Percentiles rank a stretch among this genome's conserved stretches.
Conservation (phyloP, 2,888 invertebrate species). For the Lottia scabra region DNA sequence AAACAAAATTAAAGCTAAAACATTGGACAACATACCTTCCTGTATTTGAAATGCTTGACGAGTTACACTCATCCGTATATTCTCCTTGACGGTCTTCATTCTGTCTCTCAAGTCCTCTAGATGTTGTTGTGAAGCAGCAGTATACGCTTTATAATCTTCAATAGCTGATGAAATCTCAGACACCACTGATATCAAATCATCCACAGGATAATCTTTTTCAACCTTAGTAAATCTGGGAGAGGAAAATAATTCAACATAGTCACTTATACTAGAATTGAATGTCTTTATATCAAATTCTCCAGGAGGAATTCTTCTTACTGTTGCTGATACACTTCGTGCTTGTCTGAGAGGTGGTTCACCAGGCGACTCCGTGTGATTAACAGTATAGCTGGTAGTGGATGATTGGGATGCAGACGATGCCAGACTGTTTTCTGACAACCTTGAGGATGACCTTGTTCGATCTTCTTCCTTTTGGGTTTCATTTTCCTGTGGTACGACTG, state of each 20-base stretch:
- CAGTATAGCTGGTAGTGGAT: no score
- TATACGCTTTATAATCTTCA: conserved; percentile 52
- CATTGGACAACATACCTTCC: conserved; percentile 41
- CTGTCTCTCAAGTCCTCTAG: conserved; percentile 42
- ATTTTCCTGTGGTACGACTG: no score
- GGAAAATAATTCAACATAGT: conserved; percentile 18
- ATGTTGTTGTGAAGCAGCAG: conserved; percentile 43
- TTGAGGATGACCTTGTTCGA: no score
- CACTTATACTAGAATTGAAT: conserved; percentile 18
- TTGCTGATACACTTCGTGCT: neutral
- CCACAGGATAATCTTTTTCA: conserved; percentile 49
- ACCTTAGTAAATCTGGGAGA: conserved; percentile 42
- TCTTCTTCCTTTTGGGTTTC: no score
- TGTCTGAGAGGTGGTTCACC: neutral
- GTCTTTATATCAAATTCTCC: neutral
- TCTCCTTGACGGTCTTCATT: conserved; percentile 50
- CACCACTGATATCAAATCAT: conserved; percentile 46
- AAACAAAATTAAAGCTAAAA: no score
- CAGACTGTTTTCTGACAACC: no score
- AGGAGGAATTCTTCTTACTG: neutral
- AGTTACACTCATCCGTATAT: conserved; percentile 48
- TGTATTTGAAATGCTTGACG: conserved; percentile 43
- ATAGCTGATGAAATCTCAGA: conserved; percentile 41
- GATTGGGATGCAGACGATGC: no score
- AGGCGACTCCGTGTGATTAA: no score